Conservation (phyloP, 2,888 invertebrate species). For the Andrena hattorfiana region DNA sequence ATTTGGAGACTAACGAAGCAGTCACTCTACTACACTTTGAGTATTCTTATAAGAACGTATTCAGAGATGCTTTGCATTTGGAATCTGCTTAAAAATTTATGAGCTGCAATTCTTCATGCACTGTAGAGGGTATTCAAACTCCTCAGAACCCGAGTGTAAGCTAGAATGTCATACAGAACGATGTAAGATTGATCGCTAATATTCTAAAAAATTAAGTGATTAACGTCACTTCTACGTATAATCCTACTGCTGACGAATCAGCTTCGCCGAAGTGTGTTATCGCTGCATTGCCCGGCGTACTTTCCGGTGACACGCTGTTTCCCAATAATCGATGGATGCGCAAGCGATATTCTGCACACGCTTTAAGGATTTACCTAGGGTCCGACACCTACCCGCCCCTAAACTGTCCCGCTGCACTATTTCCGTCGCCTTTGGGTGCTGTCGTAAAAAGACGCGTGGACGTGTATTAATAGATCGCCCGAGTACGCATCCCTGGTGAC, state of each 20-base stretch:
- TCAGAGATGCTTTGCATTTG: too few species aligned
- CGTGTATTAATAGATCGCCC: constrained; percentile 73
- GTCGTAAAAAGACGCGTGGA: constrained; percentile 71
- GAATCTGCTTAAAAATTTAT: too few species aligned
- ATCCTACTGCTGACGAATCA: background rate
- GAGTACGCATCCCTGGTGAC: constrained; percentile 67
- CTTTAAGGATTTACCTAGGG: constrained; percentile 55
- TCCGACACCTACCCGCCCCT: constrained; percentile 52
- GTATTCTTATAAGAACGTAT: too few species aligned
- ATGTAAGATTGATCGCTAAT: too few species aligned
- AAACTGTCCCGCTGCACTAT: constrained; percentile 70
- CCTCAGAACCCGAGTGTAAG: too few species aligned
- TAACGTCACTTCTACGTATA: background rate
- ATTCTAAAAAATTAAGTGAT: background rate
- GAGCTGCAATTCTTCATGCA: too few species aligned
- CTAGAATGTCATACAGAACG: too few species aligned
- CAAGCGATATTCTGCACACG: constrained; percentile 17
- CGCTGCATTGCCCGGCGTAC: background rate
- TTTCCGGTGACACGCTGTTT: background rate
- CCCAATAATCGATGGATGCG: constrained; percentile 6
- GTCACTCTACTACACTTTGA: too few species aligned
- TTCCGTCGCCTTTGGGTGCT: constrained; percentile 68
- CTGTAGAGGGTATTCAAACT: too few species aligned
- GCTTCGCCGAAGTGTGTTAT: background rate
- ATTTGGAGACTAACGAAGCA: too few species aligned